Base-by-base conservation (phyloP, 2,797 vertebrate genomes). In the Danio tinwini region DNA sequence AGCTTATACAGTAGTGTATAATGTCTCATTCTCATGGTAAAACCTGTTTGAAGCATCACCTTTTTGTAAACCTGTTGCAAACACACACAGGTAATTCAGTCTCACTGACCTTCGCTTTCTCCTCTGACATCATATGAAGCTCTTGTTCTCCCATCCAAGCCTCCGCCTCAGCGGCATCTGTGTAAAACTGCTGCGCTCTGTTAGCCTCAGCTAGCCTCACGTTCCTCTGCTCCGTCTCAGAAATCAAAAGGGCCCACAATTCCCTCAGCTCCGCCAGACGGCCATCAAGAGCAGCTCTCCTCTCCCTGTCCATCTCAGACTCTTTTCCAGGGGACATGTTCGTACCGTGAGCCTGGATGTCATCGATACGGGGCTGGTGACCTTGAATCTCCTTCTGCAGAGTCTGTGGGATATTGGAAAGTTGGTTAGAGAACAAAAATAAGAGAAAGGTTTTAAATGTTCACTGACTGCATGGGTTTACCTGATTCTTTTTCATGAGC, bases 121-220 rank as follows among this genome's bases (percentile, higher is more conserved):
- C 97, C 84, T 97, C 96, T 3, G 96, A 95, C 94, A 98, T 96
- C 97, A 98, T 98, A 87, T 98, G 96, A n/a, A 98, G 88, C 88
- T 98, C 97, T 87, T 97, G 96, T 85, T 98, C 97, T 0, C 97
- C 96, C 97, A 98, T 98, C 97, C 97, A 98, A 55, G 96, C 97
- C 86, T 98, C 97, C 0, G 96, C 96, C 84, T 97, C 97, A 0
- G 96, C 97, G 0, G 93, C 96, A 10, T 98, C 97, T 0, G 95
- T 83, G 63, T 97, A 96, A 91, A 97, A 98, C 91, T 97, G 96
- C 91, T 98, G 97, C 1, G 97, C 96, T 0, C 93, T 88, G 40
- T 95, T 93, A 1, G 97, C 95, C 16, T 93, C 94, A 58, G 93
- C 89, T 0, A 98, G 90, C 6, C 97, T 95, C 0, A 11, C 81